Conservation (phyloP, 2,797 vertebrate species). For the Triplophysa yarkandensis region DNA sequence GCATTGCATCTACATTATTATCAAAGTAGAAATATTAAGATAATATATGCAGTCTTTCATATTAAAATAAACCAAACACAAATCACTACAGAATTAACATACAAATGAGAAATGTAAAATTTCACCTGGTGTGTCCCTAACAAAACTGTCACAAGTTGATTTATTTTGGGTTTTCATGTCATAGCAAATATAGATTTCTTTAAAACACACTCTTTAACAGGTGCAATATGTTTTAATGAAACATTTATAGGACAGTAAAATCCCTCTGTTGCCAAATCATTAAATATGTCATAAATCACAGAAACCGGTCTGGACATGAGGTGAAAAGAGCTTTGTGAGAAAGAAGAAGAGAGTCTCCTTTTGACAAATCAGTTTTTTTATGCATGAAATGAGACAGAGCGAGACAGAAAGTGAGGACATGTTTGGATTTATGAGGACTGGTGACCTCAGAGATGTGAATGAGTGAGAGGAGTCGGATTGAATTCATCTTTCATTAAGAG, state of each 20-base stretch:
- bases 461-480: slow-evolving; percentile 30
- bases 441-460: slow-evolving; percentile 47
- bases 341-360: neutral
- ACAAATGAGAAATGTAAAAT: neutral
- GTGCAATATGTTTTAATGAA: slow-evolving; percentile 29
- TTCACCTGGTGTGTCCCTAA: slow-evolving; percentile 3
- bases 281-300: slow-evolving; percentile 16
- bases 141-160: slow-evolving; percentile 18
- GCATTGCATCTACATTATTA: neutral
- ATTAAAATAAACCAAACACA: neutral
- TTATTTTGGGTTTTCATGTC: slow-evolving; percentile 27
- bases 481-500: slow-evolving; percentile 53
- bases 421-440: slow-evolving; percentile 42
- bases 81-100: neutral
- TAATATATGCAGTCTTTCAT: neutral
- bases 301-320: slow-evolving; percentile 3
- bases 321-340: slow-evolving; percentile 16
- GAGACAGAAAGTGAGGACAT: slow-evolving; percentile 8
- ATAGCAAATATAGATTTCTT: slow-evolving; percentile 9
- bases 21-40: neutral
- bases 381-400: slow-evolving; percentile 16
- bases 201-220: slow-evolving; percentile 21
- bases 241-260: slow-evolving; percentile 37
- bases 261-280: slow-evolving; percentile 23
- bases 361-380: slow-evolving; percentile 38